Base-by-base conservation (phyloP, 2,113 vertebrate species). In the Oceanodroma tethys region DNA sequence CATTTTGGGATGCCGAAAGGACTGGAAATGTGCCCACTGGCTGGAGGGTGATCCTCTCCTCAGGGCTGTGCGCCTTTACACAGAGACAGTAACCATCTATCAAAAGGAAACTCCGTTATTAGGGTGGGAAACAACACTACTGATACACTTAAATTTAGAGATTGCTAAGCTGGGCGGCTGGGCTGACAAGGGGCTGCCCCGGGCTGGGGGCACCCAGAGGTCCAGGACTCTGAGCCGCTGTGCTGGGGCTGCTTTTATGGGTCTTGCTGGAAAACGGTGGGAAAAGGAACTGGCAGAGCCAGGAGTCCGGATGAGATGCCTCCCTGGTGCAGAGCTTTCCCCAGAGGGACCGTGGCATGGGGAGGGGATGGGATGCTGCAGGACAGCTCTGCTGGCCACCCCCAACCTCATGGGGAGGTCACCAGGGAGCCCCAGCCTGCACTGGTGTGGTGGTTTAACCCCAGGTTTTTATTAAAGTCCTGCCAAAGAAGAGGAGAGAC, bases 141-240 rank as follows among this genome's bases (percentile, higher is more conserved):
- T 29, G 18, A 38, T 25, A 13, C 17, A 16, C 26, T 75, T 27
- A 17, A 21, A 42, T 52, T 27, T 43, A n/a, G 56, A 55, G 8
- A n/a, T 23, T 42, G 53, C 53, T 40, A 30, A 55, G 11, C 34
- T 0, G 2, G 16, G 10, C 2, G 2, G n/a, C 40, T 2, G 14
- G 53, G 42, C 72, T 32, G 29, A 60, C 10, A 48, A 47, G 38
- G 30, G 19, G 32, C 36, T 47, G 25, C 25, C 55, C 52, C 3
- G 11, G 34, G 19, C 67, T 59, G 23, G 14, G 43, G 36, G 16
- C 29, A 42, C 16, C 38, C 5, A 1, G 11, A 5, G 27, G 14
- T 55, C 18, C 4, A 0, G 48, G 55, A 59, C 56, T 79, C 60
- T 65, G n/a, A 80, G 45, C 23, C 3, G 4, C 66, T 38, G 26